A percentile compares a stretch with the other conserved stretches of the same genome.
Evolutionary conservation across 30 jellyfish, hydroid and myxozoan genomes (phyloP).

Genomic region (Clytia hemisphaerica): DNA sequence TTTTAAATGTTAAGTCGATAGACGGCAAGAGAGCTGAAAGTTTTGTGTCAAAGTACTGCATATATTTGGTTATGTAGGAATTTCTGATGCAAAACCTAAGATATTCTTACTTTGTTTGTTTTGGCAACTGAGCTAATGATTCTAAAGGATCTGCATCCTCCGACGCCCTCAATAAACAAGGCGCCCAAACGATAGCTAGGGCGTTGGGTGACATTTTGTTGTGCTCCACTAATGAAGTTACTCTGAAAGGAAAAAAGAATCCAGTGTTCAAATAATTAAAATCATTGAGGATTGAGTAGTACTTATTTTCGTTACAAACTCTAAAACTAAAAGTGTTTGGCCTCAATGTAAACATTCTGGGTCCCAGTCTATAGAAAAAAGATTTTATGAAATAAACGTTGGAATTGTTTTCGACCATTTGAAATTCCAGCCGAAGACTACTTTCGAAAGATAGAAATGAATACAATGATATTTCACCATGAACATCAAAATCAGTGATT

Average conservation of each 20-base stretch:
- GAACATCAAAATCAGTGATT: no score
- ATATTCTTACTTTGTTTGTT: conserved; percentile 60
- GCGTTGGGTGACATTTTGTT: conserved; percentile 93
- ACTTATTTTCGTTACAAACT: neutral
- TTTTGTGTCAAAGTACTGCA: neutral
- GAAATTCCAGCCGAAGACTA: no score
- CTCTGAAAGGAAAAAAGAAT: conserved; percentile 37
- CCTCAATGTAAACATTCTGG: no score
- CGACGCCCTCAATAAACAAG: conserved; percentile 80
- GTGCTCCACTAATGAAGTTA: conserved; percentile 57
- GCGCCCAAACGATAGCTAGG: conserved; percentile 90
- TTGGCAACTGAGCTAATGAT: conserved; percentile 73
- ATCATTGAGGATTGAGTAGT: no score
- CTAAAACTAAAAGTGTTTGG: no score
- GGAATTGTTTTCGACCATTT: no score
- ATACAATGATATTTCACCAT: no score
- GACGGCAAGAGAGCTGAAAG: neutral
- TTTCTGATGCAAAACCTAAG: neutral
- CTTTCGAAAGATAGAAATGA: no score
- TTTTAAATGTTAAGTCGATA: no score
- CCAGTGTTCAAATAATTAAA: no score
- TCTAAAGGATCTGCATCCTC: conserved; percentile 69
- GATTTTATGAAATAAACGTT: no score
- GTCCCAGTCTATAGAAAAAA: no score
- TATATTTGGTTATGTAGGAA: neutral